These are phyloP conservation scores for Cotesia glomerata DNA, from an alignment of 1,140 invertebrate genomes.

Conservation along the genomic window DNA sequence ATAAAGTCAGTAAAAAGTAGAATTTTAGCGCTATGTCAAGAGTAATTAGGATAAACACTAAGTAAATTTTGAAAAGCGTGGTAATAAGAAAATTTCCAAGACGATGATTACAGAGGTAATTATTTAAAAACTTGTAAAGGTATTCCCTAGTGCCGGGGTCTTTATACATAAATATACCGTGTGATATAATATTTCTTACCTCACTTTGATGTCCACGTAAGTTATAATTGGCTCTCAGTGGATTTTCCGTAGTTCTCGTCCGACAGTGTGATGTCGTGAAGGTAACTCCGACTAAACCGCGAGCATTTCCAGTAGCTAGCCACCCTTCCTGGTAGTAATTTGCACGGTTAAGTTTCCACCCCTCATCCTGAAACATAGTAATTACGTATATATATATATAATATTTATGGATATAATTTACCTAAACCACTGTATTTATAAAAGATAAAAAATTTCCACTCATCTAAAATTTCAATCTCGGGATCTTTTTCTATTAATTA, in stretches of 20 bases:
- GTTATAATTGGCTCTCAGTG: constrained; percentile 96
- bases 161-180: background rate
- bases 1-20: too few species aligned
- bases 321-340: constrained; percentile 99
- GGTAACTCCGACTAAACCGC: constrained; percentile 94
- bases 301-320: constrained; percentile 93
- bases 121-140: too few species aligned
- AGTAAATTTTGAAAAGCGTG: too few species aligned
- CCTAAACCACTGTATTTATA: too few species aligned
- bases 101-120: too few species aligned
- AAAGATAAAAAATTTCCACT: too few species aligned
- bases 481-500: background rate
- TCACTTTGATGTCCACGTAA: constrained; percentile 94
- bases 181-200: constrained; percentile 66
- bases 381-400: too few species aligned
- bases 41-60: too few species aligned
- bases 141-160: too few species aligned
- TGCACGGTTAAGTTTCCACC: constrained; percentile 91
- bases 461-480: background rate
- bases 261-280: constrained; percentile 93
- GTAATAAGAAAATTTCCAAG: too few species aligned
- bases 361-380: constrained; percentile 74
- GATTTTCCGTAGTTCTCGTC: constrained; percentile 76
- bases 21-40: too few species aligned
- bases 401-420: too few species aligned